Evolutionary conservation across 2,888 invertebrate species (phyloP).

Genomic region (Hecatera dysodea): DNA sequence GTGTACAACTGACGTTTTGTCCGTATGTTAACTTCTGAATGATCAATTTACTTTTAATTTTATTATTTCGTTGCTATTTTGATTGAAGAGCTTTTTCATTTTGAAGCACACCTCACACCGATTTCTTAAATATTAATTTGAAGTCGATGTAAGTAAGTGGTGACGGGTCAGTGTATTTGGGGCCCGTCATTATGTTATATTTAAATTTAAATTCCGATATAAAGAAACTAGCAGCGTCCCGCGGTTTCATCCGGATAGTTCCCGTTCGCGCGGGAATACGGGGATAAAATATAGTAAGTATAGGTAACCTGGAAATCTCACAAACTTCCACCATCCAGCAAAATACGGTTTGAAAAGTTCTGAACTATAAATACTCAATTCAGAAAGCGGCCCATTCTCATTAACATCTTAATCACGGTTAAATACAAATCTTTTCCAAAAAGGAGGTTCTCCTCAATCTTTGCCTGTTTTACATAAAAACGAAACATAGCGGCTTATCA

Average conservation of each 20-base stretch:
- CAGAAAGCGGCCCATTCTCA: not conserved
- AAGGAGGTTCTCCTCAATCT: constrained; percentile 4
- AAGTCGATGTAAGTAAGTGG: too few relatives aligned
- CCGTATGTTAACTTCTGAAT: not conserved
- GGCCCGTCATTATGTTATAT: too few relatives aligned
- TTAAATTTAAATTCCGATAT: too few relatives aligned
- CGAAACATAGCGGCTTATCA: constrained; percentile 21
- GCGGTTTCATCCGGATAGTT: too few relatives aligned
- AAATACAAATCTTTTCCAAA: not conserved
- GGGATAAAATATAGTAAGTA: too few relatives aligned
- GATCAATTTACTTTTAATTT: constrained; percentile 24
- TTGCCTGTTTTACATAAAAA: constrained; percentile 38
- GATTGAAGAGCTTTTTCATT: not conserved
- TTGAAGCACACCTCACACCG: constrained; percentile 19
- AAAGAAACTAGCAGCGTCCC: too few relatives aligned
- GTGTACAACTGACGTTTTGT: too few relatives aligned
- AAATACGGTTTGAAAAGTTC: not conserved
- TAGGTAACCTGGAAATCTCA: not conserved
- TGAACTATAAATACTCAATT: not conserved
- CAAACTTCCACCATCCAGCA: not conserved
- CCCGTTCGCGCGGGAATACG: too few relatives aligned
- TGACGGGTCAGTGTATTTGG: too few relatives aligned
- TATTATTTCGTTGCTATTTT: not conserved
- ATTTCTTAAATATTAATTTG: not conserved
- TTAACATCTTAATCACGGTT: not conserved